A percentile compares a stretch with the other conserved stretches of the same genome.
phyloP scores from a whole-genome alignment of 2,797 vertebrate genomes.

The Aythya fuligula region DNA sequence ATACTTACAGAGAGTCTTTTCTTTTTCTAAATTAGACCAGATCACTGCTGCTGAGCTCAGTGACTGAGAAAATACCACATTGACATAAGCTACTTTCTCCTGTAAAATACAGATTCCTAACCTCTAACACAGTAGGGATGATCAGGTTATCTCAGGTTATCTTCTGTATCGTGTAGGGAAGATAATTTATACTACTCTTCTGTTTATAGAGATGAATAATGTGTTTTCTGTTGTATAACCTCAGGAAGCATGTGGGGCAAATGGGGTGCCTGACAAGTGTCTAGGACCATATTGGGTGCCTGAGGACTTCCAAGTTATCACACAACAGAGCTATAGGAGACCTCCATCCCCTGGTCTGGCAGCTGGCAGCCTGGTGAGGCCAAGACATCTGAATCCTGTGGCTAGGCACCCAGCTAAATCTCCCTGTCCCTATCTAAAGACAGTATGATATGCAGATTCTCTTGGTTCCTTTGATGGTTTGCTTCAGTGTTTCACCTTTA shows the following conservation, averaged over 20 bases:
- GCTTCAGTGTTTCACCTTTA: background rate
- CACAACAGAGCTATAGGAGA: background rate
- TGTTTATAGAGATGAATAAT: background rate
- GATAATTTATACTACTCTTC: background rate
- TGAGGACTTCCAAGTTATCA: background rate
- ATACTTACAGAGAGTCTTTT: background rate
- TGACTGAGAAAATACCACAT: background rate
- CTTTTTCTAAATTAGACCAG: background rate
- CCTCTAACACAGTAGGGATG: background rate
- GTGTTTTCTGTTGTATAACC: background rate
- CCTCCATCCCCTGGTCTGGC: background rate
- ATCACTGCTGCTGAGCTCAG: background rate
- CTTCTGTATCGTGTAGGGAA: background rate
- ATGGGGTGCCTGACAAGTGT: background rate
- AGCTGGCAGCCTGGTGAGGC: background rate
- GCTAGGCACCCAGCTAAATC: background rate
- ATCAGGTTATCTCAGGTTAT: background rate
- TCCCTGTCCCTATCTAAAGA: background rate
- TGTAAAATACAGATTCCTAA: background rate
- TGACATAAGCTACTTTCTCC: background rate
- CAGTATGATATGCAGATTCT: accelerated
- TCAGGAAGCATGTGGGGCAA: background rate
- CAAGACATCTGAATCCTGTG: background rate
- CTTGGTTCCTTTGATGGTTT: background rate
- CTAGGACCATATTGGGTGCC: background rate